These are phyloP conservation scores for Simalia tracyae DNA, from an alignment of 2,797 vertebrate species.

Conservation along the genomic window DNA sequence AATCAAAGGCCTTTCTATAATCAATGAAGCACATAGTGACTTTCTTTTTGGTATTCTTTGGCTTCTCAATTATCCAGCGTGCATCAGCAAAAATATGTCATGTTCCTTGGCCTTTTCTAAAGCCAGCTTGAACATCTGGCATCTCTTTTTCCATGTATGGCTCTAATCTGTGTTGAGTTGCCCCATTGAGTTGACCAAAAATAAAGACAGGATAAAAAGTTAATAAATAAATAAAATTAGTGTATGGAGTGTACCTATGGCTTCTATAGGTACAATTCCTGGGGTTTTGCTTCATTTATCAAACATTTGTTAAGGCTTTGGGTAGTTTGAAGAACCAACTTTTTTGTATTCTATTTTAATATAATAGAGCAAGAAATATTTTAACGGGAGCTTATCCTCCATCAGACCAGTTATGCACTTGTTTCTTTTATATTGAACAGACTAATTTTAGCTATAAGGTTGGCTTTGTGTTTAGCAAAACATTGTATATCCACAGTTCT, in stretches of 20 bases:
- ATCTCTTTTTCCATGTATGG: not conserved
- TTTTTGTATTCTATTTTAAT: not conserved
- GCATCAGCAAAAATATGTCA: not conserved
- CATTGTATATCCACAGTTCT: not conserved
- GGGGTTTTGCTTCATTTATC: not conserved
- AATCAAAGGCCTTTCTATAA: not conserved
- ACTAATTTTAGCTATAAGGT: not conserved
- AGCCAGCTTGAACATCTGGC: not conserved
- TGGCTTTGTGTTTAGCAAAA: not conserved
- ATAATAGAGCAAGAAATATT: not conserved
- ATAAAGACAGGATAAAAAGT: not conserved
- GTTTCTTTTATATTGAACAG: not conserved
- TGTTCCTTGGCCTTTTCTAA: not conserved
- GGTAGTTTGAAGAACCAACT: no score
- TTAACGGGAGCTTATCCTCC: not conserved
- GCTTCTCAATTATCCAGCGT: not conserved
- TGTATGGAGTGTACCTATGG: not conserved
- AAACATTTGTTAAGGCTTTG: not conserved
- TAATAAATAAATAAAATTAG: not conserved
- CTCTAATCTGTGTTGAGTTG: not conserved
- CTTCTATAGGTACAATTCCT: not conserved
- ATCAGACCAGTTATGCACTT: not conserved
- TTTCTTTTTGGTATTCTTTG: not conserved
- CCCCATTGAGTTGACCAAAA: not conserved
- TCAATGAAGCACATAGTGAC: not conserved